Conservation (phyloP, 2,797 vertebrate species). For the Coregonus suidteri region DNA sequence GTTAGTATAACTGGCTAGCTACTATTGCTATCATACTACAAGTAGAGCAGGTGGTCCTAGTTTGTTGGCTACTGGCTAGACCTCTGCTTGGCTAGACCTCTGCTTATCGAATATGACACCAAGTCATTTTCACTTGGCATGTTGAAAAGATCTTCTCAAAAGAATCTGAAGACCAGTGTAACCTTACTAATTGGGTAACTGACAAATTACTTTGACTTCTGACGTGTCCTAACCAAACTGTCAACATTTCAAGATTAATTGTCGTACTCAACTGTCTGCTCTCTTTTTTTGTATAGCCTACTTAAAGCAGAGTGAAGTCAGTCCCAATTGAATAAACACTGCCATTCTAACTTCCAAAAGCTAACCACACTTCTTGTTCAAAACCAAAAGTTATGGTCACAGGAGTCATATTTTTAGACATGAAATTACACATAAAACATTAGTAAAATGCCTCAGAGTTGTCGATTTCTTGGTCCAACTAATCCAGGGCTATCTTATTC, state of each 20-base stretch:
- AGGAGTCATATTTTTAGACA: background rate
- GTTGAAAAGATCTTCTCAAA: background rate
- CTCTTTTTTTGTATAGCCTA: background rate
- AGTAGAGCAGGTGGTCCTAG: background rate
- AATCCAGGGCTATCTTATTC: background rate
- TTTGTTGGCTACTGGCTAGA: background rate
- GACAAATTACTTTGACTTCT: background rate
- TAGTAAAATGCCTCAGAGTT: background rate
- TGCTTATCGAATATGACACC: background rate
- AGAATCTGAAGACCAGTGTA: background rate
- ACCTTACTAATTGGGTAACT: background rate
- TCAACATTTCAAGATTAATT: background rate
- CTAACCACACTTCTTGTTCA: background rate
- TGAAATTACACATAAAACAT: too few species aligned
- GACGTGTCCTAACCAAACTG: background rate
- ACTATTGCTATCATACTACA: background rate
- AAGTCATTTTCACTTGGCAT: background rate
- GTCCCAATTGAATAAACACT: background rate
- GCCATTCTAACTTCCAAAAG: background rate
- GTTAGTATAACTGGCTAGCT: too few species aligned
- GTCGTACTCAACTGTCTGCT: background rate
- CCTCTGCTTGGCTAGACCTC: background rate
- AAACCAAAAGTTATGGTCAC: background rate
- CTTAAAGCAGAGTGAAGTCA: background rate
- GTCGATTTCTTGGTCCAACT: background rate